These are phyloP conservation scores for Sebastes elongatus DNA, from an alignment of 2,797 vertebrate species.

Conservation along the genomic window DNA sequence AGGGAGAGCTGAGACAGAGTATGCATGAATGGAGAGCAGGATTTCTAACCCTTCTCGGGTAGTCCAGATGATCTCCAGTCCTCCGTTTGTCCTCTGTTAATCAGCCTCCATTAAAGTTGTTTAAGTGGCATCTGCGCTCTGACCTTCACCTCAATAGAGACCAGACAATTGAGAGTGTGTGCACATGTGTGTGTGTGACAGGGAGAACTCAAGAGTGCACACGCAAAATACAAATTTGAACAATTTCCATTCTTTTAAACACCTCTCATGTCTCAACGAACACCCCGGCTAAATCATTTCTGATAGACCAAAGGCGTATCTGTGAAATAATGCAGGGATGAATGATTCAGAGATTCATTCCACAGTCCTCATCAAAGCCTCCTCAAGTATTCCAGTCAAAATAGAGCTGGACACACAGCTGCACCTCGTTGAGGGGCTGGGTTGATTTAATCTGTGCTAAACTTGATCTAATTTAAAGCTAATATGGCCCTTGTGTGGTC, in stretches of 20 bases:
- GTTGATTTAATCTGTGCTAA: conserved; percentile 77
- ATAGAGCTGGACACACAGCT: conserved; percentile 75
- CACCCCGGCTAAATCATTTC: conserved; percentile 18
- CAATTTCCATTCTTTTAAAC: conserved; percentile 44
- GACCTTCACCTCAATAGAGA: conserved; percentile 58
- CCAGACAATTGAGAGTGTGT: conserved; percentile 35
- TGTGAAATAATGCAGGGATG: conserved; percentile 46
- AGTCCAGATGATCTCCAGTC: conserved; percentile 47
- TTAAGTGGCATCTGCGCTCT: conserved; percentile 53
- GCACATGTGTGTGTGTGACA: background rate
- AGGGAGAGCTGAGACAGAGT: conserved; percentile 2
- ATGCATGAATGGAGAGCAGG: conserved; percentile 24
- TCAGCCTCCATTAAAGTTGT: conserved; percentile 50
- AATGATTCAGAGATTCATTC: conserved; percentile 52
- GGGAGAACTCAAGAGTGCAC: background rate
- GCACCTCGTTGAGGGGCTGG: conserved; percentile 68
- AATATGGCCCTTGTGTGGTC: conserved; percentile 72
- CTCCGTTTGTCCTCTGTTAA: conserved; percentile 35
- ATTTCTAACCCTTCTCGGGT: conserved; percentile 14
- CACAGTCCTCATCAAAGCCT: conserved; percentile 71
- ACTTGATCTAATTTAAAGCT: conserved; percentile 79
- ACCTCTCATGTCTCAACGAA: conserved; percentile 24
- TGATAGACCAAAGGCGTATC: conserved; percentile 53
- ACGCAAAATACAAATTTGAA: conserved; percentile 32
- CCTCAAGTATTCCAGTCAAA: conserved; percentile 62